Evolutionary conservation across 2,888 invertebrate species (phyloP).

Genomic region (Podabrus alpinus): DNA sequence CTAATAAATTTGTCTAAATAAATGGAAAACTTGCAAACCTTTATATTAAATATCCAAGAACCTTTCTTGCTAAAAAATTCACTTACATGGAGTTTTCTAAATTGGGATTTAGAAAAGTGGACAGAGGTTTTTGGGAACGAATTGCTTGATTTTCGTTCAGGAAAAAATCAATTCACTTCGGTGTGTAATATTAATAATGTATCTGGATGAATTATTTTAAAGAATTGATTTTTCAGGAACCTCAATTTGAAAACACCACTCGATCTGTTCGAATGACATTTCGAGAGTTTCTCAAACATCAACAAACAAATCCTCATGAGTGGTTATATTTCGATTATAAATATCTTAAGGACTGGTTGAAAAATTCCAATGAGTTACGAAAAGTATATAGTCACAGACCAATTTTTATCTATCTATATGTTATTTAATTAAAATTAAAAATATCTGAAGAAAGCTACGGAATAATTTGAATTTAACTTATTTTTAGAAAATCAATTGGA

Average conservation of each 20-base stretch:
- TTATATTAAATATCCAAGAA: constrained; percentile 41
- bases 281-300: constrained; percentile 62
- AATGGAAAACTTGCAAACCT: background rate
- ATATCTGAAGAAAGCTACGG: no score
- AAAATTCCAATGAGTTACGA: constrained; percentile 60
- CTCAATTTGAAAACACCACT: constrained; percentile 82
- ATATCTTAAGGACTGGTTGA: constrained; percentile 73
- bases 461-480: no score
- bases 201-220: background rate
- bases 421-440: constrained; percentile 48
- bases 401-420: constrained; percentile 3
- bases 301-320: constrained; percentile 52
- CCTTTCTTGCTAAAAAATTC: constrained; percentile 62
- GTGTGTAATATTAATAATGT: constrained; percentile 40
- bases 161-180: constrained; percentile 50
- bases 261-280: constrained; percentile 63
- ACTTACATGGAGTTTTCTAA: constrained; percentile 63
- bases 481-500: constrained; percentile 63
- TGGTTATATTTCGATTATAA: constrained; percentile 90
- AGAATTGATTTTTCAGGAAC: constrained; percentile 54
- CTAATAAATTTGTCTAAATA: no score
- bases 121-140: constrained; percentile 60
- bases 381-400: constrained; percentile 54
- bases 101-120: constrained; percentile 68
- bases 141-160: constrained; percentile 63